Conservation (phyloP, 1,140 invertebrate species). For the Drosophila insularis region DNA sequence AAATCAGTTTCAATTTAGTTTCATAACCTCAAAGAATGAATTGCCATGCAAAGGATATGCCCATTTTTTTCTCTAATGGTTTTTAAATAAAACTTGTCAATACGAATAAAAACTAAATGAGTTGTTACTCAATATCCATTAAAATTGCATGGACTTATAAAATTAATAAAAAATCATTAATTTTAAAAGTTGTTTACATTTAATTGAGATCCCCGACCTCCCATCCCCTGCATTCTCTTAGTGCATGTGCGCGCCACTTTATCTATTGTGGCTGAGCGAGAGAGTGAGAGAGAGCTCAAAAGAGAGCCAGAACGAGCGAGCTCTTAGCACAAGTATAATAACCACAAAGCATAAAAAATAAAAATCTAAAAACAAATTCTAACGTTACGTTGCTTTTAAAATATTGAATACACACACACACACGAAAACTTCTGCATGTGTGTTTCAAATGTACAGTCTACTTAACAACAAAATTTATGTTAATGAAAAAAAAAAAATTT, state of each 20-base stretch:
- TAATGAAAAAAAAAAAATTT: conserved; percentile 21
- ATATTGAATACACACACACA: conserved; percentile 14
- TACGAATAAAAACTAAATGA: too few species aligned
- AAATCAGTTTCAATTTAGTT: conserved; percentile 16
- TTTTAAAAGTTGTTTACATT: too few species aligned
- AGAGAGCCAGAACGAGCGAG: not conserved
- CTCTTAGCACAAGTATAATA: not conserved
- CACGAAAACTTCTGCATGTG: not conserved
- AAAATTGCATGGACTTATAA: too few species aligned
- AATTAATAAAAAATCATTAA: too few species aligned
- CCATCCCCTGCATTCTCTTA: not conserved
- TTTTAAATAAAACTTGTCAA: too few species aligned
- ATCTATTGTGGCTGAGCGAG: not conserved
- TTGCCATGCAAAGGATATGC: too few species aligned
- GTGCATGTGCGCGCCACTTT: conserved; percentile 4
- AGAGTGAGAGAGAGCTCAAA: not conserved
- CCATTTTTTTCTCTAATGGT: too few species aligned
- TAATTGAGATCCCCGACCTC: not conserved
- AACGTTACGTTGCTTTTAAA: not conserved
- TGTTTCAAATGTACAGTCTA: conserved; percentile 5
- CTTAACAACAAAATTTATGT: conserved; percentile 2
- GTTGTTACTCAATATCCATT: too few species aligned
- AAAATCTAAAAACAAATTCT: conserved; percentile 5
- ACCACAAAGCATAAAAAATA: conserved; percentile 5
- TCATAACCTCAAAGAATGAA: not conserved